phyloP scores from a whole-genome alignment of 1,140 invertebrate genomes.

The Pteromalus puparum region DNA sequence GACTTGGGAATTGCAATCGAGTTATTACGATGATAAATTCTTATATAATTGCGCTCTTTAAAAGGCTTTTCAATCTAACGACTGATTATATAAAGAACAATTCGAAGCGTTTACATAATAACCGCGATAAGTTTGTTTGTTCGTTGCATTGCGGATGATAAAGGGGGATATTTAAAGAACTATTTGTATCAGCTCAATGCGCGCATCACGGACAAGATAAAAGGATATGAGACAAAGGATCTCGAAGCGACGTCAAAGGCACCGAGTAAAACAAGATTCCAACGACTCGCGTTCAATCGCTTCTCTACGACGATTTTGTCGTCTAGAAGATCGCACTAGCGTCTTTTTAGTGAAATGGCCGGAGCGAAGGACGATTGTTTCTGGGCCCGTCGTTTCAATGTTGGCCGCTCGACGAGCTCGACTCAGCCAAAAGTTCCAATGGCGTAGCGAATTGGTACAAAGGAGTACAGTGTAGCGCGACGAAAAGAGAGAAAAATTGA shows the following conservation, averaged over 20 bases:
- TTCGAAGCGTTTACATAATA: not conserved
- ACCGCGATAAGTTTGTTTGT: no score
- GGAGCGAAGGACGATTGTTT: constrained; percentile 19
- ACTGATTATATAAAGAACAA: not conserved
- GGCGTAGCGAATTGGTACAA: not conserved
- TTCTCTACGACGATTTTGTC: constrained; percentile 18
- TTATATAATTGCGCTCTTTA: not conserved
- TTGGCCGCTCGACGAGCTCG: not conserved
- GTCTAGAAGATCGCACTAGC: not conserved
- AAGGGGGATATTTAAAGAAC: not conserved
- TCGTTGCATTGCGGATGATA: no score
- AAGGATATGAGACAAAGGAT: not conserved
- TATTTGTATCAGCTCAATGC: not conserved
- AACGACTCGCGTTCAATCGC: constrained; percentile 8
- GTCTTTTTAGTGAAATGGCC: constrained; percentile 25
- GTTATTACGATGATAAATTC: constrained; percentile 19
- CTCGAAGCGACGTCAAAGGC: not conserved
- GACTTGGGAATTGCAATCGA: constrained; percentile 21
- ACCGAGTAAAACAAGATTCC: not conserved
- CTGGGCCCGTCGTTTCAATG: constrained; percentile 16
- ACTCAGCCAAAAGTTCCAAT: constrained; percentile 36
- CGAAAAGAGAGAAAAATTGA: not conserved
- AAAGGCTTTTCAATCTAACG: not conserved
- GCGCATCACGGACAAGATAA: not conserved
- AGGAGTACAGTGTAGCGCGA: not conserved